Base-by-base conservation (phyloP, 2,797 vertebrate species). In the Rhabdophis nuchalis region DNA sequence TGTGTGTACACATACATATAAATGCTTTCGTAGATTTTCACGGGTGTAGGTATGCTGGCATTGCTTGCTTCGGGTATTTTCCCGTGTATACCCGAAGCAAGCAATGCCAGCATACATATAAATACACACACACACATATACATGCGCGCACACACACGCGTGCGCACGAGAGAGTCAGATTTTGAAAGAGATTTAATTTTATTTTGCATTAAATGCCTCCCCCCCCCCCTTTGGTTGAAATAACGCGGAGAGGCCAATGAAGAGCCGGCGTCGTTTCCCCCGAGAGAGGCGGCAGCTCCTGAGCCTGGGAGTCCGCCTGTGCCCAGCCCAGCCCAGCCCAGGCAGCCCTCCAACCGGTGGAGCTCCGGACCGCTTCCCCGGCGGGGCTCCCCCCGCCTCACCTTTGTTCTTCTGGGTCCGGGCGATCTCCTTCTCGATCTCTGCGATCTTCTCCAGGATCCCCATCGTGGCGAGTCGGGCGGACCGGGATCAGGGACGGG, bases 331-430 rank as follows among this genome's bases (percentile, higher is more conserved):
- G 25, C 13, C 5, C 54, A 23, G 13, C 53, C 18, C 29, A 23
- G 41, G 57, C 41, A 32, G 16, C 5, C 25, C 8, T 20, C 7
- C 56, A n/a, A 2, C 56, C 12, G 89, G 72, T 4, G 23, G 23
- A 23, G 58, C 58, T 60, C 58, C 25, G 25, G 58, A 14, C 5
- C 46, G 52, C 16, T 2, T 13, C 92, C 86, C 46, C 72, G 10
- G 77, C 18, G 1, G 64, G 82, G 10, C 50, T 18, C 1, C 20
- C 32, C 23, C 14, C 20, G 10, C 57, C 88, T 20, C 32, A 27
- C 89, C 99, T 98, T 99, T 99, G 95, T 99, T 99, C 97, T 99
- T 99, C 98, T 99, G 99, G 18, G 99, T 99, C 94, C 99, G 98
- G 93, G 98, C 98, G 94, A 99, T 99, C 97, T 99, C 99, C 97